Evolutionary conservation across 2,888 invertebrate species (phyloP), one percentile per base, ranked within the genome.

Genomic region (Plemyria rubiginata): DNA sequence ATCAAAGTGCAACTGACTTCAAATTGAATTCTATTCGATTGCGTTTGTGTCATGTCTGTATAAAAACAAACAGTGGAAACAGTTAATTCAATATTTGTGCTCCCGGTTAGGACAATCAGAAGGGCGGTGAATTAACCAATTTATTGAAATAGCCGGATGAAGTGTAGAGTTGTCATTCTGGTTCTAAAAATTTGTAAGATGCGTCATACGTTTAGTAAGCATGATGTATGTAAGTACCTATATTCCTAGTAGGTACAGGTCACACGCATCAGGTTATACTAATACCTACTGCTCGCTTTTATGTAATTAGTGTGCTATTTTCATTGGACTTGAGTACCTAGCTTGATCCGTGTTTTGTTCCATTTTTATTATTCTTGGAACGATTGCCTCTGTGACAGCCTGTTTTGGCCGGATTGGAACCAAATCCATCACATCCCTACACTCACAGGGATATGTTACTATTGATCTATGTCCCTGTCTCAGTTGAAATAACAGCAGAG

Each of bases 21-120:
- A 71, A 72, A 71, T 74, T 72, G 75, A 71, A 73, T 73, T 71
- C 71, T 67, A 71, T 71, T 73, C 67, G 70, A 67, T 62, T 70
- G 67, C 53, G 56, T 46, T 53, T 68, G 67, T 67, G 66, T 64
- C 68, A 54, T 67, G 67, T 67, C 36, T 38, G 66, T 67, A 55
- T 56, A 68, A 64, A 65, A 71, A 67, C 71, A 72, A 76, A 73
- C 67, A 73, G 36, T 36, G 68, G 61, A 70, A 73, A 58, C 64
- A 65, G 70, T 70, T 68, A 71, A 76, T 75, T 77, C 75, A 71
- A 73, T 70, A 66, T 72, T 71, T 69, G 69, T 70, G 15, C 38
- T 58, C 40, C 50, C 45, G 32, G 51, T 22, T 52, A 9, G 45
- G 46, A 43, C 32, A 40, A 49, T 32, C 29, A 32, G 49, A 49